A percentile compares a stretch with the other conserved stretches of the same genome.
These are phyloP conservation scores for Chaitophorus viminalis DNA, from an alignment of 2,888 invertebrate species.

Conservation along the genomic window DNA sequence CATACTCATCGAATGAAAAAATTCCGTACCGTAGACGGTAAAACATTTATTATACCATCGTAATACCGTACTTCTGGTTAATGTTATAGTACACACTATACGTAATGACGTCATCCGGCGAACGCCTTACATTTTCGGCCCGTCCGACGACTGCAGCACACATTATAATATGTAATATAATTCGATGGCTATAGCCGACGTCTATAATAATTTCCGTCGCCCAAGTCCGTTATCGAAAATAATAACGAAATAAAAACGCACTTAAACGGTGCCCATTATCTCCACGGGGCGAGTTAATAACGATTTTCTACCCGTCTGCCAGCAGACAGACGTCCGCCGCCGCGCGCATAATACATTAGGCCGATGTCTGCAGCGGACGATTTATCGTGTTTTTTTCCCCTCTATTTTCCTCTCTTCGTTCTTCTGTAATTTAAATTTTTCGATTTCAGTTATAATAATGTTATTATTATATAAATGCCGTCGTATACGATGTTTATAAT, in stretches of 20 bases:
- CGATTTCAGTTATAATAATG: not conserved
- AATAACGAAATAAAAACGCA: conserved; percentile 28
- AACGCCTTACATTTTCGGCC: not conserved
- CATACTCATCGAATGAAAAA: not conserved
- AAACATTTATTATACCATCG: not conserved
- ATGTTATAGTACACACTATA: not conserved
- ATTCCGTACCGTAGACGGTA: not conserved
- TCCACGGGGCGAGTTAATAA: conserved; percentile 46
- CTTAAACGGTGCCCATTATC: conserved; percentile 57
- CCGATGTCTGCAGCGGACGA: conserved; percentile 3
- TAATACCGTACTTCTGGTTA: conserved; percentile 13
- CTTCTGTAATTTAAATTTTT: conserved; percentile 20
- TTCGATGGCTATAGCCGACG: conserved; percentile 18
- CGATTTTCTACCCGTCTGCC: conserved; percentile 30
- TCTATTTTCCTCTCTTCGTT: not conserved
- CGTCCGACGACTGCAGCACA: conserved; percentile 1
- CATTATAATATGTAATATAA: not conserved
- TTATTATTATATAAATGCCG: not conserved
- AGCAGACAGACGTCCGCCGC: conserved; percentile 25
- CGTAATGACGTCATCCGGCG: conserved; percentile 32
- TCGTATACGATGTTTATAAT: not conserved
- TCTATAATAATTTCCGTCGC: conserved; percentile 46
- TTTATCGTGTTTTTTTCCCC: conserved; percentile 11
- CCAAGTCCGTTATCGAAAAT: conserved; percentile 39
- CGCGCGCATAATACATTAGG: not conserved